Evolutionary conservation across 2,888 invertebrate species (phyloP).

Genomic region (Holacanthella duospinosa): DNA sequence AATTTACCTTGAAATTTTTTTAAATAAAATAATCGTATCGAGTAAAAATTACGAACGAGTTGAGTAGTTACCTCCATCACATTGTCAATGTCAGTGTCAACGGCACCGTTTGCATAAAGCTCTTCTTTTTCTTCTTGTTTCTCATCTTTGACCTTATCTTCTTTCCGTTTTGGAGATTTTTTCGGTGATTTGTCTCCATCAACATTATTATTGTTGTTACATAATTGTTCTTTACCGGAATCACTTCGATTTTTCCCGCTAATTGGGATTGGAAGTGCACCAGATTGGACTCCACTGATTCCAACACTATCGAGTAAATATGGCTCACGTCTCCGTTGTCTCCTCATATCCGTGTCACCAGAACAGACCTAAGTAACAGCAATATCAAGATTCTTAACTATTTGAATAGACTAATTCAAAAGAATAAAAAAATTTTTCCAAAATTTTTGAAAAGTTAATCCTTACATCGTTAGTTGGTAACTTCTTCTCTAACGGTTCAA

Average conservation of each 20-base stretch:
- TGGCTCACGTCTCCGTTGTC: conserved; percentile 44
- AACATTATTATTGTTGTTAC: conserved; percentile 34
- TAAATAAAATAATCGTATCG: neutral
- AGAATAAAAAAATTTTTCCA: neutral
- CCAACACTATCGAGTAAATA: conserved; percentile 37
- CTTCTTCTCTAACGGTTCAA: conserved; percentile 55
- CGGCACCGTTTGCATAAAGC: neutral
- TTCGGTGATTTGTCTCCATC: conserved; percentile 23
- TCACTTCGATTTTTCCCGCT: conserved; percentile 46
- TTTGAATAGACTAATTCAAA: neutral
- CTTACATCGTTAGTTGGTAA: conserved; percentile 35
- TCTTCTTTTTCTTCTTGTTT: neutral
- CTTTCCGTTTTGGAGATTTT: conserved; percentile 12
- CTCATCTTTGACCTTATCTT: conserved; percentile 9
- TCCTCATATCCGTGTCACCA: conserved; percentile 39
- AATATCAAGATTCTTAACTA: neutral
- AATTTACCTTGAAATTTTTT: conserved; percentile 25
- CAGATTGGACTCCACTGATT: conserved; percentile 35
- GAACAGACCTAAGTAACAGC: neutral
- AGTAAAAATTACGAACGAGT: neutral
- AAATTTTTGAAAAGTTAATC: too few relatives aligned
- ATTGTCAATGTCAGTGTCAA: neutral
- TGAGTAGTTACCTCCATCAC: neutral
- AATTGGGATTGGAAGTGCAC: conserved; percentile 32
- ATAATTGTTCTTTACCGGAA: conserved; percentile 33